Evolutionary conservation across 2,888 invertebrate genomes (phyloP).

Genomic region (Drosophila picticornis): DNA sequence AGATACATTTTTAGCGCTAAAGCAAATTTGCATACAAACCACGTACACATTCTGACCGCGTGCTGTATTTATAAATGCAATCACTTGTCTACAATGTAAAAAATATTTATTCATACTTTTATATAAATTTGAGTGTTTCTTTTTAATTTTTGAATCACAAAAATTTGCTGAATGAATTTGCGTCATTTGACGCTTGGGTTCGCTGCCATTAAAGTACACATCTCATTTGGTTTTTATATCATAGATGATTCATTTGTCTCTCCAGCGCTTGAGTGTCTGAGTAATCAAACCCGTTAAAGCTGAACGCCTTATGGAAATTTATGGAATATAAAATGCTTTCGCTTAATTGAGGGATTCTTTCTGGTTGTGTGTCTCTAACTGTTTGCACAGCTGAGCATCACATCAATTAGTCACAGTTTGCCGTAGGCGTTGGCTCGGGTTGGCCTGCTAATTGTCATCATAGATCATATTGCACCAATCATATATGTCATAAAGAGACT

Average conservation of each 20-base stretch:
- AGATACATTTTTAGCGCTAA: conserved; percentile 13
- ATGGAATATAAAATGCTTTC: conserved; percentile 73
- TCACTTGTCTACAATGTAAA: conserved; percentile 49
- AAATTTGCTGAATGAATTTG: conserved; percentile 71
- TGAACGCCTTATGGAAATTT: conserved; percentile 68
- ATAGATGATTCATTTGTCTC: conserved; percentile 55
- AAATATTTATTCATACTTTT: neutral
- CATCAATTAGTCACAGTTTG: conserved; percentile 56
- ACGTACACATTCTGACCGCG: conserved; percentile 43
- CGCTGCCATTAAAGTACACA: conserved; percentile 35
- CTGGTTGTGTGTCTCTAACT: conserved; percentile 13
- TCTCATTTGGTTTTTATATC: conserved; percentile 2
- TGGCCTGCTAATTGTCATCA: conserved; percentile 14
- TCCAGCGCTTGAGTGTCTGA: conserved; percentile 35
- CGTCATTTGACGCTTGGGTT: conserved; percentile 56
- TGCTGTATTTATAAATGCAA: conserved; percentile 43
- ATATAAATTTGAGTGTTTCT: neutral
- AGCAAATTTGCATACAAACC: conserved; percentile 56
- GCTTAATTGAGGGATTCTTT: conserved; percentile 49
- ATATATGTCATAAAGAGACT: neutral
- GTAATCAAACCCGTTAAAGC: conserved; percentile 44
- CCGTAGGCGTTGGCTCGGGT: conserved; percentile 35
- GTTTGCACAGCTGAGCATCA: conserved; percentile 27
- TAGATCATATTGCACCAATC: neutral
- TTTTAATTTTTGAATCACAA: conserved; percentile 41